Evolutionary conservation across 2,888 invertebrate genomes (phyloP).

Genomic region (Trichogramma evanescens): DNA sequence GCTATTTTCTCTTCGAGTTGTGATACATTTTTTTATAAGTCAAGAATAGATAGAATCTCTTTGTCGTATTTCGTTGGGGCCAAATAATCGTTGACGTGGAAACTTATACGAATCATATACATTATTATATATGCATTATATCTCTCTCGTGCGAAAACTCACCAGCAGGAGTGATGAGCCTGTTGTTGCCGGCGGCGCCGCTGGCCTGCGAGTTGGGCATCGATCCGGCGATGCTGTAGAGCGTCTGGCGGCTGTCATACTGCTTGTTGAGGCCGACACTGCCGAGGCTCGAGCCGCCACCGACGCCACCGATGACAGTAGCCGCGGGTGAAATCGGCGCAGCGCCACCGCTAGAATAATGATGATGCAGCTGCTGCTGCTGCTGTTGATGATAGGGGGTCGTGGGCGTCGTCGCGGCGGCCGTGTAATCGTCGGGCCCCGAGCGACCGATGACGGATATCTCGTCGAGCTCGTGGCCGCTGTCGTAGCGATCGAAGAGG

Average conservation of each 20-base stretch:
- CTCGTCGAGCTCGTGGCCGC: slow-evolving; percentile 50
- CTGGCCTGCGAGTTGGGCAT: slow-evolving; percentile 39
- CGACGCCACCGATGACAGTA: slow-evolving; percentile 12
- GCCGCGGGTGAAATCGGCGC: no score
- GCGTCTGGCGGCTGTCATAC: slow-evolving; percentile 48
- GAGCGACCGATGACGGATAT: slow-evolving; percentile 49
- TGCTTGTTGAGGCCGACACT: slow-evolving; percentile 43
- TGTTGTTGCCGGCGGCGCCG: slow-evolving; percentile 28
- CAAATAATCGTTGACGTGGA: no score
- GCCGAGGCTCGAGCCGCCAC: slow-evolving; percentile 31
- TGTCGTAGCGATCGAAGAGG: slow-evolving; percentile 41
- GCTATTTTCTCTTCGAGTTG: background rate
- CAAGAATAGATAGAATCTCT: no score
- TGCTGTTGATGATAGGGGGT: slow-evolving; percentile 43
- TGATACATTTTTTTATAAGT: no score
- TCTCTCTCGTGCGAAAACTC: slow-evolving; percentile 23
- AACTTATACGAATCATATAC: no score
- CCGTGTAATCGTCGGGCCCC: slow-evolving; percentile 40
- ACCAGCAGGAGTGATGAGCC: slow-evolving; percentile 33
- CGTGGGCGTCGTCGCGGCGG: slow-evolving; percentile 44
- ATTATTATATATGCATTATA: no score
- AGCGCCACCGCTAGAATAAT: background rate
- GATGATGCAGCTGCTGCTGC: background rate
- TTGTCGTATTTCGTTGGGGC: no score
- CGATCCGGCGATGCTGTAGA: slow-evolving; percentile 44